phyloP scores from a whole-genome alignment of 2,113 vertebrate species.

The Cinclus cinclus region DNA sequence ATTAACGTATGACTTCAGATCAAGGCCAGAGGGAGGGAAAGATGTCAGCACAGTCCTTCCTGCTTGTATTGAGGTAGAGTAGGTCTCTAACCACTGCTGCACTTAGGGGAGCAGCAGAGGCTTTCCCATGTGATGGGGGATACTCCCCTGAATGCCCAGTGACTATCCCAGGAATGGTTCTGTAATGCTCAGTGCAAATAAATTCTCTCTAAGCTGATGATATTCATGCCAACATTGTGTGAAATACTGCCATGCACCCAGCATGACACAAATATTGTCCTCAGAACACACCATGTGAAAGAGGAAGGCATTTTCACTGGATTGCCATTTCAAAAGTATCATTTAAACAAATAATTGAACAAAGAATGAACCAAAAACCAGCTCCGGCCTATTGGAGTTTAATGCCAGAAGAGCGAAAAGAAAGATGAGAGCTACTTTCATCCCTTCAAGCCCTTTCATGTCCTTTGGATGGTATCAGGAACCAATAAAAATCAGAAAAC shows the following conservation, averaged over 20 bases:
- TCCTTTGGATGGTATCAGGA: neutral
- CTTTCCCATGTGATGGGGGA: neutral
- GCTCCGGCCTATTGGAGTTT: neutral
- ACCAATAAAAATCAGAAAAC: neutral
- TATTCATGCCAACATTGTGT: neutral
- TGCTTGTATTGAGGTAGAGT: neutral
- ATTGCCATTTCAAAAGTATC: neutral
- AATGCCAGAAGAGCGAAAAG: neutral
- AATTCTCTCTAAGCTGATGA: neutral
- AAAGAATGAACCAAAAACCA: neutral
- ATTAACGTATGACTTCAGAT: neutral
- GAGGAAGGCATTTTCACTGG: neutral
- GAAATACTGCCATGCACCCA: neutral
- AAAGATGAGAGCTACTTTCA: neutral
- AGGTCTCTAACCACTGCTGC: neutral
- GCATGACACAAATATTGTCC: neutral
- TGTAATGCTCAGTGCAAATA: neutral
- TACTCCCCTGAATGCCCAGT: neutral
- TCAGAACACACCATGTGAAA: neutral
- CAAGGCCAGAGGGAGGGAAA: neutral
- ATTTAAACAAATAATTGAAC: neutral
- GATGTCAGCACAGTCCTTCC: neutral
- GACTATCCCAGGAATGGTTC: neutral
- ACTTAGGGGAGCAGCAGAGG: rapidly evolving
- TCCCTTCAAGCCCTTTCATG: neutral